Percentiles rank a stretch among this genome's conserved stretches.
These are phyloP conservation scores for Machimus rusticus DNA, from an alignment of 2,888 invertebrate genomes.

Conservation along the genomic window DNA sequence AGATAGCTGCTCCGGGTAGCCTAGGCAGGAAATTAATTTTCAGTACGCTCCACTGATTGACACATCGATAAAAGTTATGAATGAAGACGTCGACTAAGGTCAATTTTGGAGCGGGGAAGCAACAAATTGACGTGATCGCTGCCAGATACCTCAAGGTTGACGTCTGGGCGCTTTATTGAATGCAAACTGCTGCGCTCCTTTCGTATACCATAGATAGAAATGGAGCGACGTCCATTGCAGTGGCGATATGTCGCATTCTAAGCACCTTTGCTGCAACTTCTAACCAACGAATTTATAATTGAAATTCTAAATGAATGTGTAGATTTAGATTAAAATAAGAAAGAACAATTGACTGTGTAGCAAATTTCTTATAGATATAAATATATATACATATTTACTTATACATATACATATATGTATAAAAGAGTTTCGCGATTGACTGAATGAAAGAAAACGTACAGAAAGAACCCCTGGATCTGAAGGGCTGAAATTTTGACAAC, in stretches of 20 bases:
- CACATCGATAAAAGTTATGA: slow-evolving; percentile 36
- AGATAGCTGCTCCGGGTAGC: slow-evolving; percentile 16
- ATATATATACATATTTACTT: too few species aligned
- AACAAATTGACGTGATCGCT: neutral
- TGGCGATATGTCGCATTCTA: neutral
- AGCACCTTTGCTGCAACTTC: neutral
- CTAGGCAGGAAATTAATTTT: slow-evolving; percentile 39
- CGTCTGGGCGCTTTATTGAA: neutral
- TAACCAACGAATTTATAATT: neutral
- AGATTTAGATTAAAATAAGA: neutral
- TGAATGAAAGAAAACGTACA: too few species aligned
- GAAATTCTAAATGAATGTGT: neutral
- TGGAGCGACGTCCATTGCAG: neutral
- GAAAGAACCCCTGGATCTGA: too few species aligned
- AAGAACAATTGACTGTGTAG: neutral
- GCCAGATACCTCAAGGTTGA: neutral
- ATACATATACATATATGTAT: too few species aligned
- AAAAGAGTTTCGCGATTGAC: too few species aligned
- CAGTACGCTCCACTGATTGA: slow-evolving; percentile 28
- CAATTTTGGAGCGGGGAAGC: neutral
- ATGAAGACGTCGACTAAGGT: slow-evolving; percentile 11
- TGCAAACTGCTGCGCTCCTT: neutral
- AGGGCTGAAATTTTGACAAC: too few species aligned
- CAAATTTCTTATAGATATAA: too few species aligned
- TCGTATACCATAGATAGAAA: neutral